Percentiles rank a stretch among this genome's conserved stretches.
phyloP scores from a whole-genome alignment of 1,140 invertebrate species.

The Cyphomyrmex costatus region DNA sequence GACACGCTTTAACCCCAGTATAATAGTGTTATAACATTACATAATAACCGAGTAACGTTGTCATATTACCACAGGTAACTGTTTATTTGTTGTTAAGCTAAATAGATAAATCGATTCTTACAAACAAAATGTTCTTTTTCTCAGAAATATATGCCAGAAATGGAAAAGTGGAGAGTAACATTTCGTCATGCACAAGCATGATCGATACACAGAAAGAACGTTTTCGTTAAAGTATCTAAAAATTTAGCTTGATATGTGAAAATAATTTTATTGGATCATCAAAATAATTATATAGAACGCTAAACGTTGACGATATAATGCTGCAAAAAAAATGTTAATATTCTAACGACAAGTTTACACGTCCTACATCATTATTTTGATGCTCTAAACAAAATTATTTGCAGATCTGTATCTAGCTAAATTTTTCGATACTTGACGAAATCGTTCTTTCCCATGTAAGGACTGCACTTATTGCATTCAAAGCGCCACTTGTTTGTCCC shows the following conservation, averaged over 20 bases:
- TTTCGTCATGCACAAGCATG: not conserved
- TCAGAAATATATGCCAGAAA: not conserved
- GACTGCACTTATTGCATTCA: not conserved
- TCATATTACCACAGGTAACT: not conserved
- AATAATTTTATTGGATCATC: too few species aligned
- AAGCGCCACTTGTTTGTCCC: constrained; percentile 9
- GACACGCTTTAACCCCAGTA: constrained; percentile 27
- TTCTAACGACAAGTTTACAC: too few species aligned
- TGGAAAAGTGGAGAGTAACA: not conserved
- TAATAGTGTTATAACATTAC: constrained; percentile 2
- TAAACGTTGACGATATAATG: too few species aligned
- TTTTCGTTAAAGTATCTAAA: too few species aligned
- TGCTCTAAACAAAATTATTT: too few species aligned
- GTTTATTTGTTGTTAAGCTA: constrained; percentile 6
- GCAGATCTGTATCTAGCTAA: too few species aligned
- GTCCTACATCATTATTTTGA: too few species aligned
- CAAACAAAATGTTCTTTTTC: not conserved
- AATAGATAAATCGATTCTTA: not conserved
- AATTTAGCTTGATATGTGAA: too few species aligned
- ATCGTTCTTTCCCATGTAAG: not conserved
- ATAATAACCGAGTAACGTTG: constrained; percentile 8
- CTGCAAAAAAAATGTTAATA: too few species aligned
- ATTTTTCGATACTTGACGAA: too few species aligned
- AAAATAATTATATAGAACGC: too few species aligned
- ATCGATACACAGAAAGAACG: not conserved